A percentile compares a stretch with the other conserved stretches of the same genome.
phyloP scores from a whole-genome alignment of 2,113 vertebrate genomes.

The human region DNA sequence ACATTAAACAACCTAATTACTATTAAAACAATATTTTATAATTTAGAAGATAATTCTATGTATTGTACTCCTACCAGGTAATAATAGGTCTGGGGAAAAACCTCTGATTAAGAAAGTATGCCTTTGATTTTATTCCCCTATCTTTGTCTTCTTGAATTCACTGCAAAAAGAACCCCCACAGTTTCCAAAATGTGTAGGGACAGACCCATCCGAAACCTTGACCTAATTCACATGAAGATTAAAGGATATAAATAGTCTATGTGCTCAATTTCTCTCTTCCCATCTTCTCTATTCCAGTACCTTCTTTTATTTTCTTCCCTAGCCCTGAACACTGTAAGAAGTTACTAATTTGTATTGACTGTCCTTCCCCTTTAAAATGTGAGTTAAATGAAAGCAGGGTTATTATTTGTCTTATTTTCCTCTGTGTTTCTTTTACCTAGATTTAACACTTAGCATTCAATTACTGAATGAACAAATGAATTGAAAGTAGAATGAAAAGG shows the following conservation, averaged over 20 bases:
- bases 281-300: background rate
- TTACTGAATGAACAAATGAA: background rate
- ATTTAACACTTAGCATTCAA: background rate
- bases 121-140: background rate
- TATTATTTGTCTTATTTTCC: background rate
- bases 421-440: background rate
- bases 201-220: background rate
- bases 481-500: background rate
- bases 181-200: background rate
- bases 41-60: background rate
- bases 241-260: background rate
- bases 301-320: background rate
- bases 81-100: background rate
- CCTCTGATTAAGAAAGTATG: background rate
- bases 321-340: background rate
- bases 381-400: background rate
- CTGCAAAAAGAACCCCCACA: background rate
- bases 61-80: background rate
- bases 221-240: background rate
- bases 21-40: background rate
- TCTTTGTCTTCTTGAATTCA: background rate
- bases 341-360: background rate
- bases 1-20: background rate
- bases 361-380: background rate
- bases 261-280: background rate